Evolutionary conservation across 2,888 invertebrate genomes (phyloP).

Genomic region (Tinea trinotella): DNA sequence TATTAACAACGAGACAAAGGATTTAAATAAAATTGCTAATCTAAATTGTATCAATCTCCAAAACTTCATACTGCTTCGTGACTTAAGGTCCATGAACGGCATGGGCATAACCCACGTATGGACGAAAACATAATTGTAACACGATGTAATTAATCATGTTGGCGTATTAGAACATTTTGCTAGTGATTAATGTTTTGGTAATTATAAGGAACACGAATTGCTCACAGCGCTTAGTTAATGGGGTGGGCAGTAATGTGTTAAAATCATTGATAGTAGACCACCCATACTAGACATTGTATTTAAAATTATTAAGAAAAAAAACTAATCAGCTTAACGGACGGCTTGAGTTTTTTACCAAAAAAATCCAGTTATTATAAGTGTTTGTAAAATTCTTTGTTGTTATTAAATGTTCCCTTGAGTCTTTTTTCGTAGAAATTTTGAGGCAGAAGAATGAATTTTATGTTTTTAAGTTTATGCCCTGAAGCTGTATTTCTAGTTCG

Average conservation of each 20-base stretch:
- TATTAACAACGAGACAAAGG: too few relatives aligned
- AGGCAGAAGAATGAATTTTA: too few relatives aligned
- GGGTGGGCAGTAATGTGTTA: slow-evolving; percentile 10
- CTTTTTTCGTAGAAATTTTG: too few relatives aligned
- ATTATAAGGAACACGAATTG: slow-evolving; percentile 37
- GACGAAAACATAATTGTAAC: slow-evolving; percentile 25
- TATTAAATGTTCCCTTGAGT: too few relatives aligned
- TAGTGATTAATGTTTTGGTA: slow-evolving; percentile 45
- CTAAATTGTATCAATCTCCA: background rate
- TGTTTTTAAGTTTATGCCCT: too few relatives aligned
- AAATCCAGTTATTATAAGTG: background rate
- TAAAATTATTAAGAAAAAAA: background rate
- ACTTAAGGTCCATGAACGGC: slow-evolving; percentile 1
- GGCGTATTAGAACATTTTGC: slow-evolving; percentile 38
- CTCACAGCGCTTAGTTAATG: slow-evolving; percentile 5
- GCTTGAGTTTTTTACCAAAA: background rate
- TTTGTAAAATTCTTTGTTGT: background rate
- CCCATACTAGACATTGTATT: background rate
- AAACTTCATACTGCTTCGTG: background rate
- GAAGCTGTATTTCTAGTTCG: too few relatives aligned
- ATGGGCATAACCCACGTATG: slow-evolving; percentile 14
- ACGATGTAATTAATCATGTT: slow-evolving; percentile 45
- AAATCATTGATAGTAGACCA: slow-evolving; percentile 1
- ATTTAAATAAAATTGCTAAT: too few relatives aligned
- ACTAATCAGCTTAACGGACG: background rate